These are phyloP conservation scores for Chaetophractus vellerosus DNA, from an alignment of 2,797 vertebrate species.

Conservation along the genomic window DNA sequence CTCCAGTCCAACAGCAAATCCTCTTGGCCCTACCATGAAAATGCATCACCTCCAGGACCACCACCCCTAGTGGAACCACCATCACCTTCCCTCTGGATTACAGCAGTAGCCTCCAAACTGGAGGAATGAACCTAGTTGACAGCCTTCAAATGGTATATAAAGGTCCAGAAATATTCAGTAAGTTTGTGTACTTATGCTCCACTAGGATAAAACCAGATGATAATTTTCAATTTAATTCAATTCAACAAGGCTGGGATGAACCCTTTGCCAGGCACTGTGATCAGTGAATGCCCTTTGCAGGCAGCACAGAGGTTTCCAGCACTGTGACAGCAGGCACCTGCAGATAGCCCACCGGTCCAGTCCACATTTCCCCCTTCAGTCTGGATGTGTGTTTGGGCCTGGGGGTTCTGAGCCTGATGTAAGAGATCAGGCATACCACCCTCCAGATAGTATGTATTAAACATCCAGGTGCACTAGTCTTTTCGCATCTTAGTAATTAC, in stretches of 20 bases:
- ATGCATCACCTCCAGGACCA: neutral
- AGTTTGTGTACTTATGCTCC: neutral
- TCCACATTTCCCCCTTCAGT: neutral
- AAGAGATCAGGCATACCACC: neutral
- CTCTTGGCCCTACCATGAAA: neutral
- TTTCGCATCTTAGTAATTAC: neutral
- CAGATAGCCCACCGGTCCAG: neutral
- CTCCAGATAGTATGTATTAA: neutral
- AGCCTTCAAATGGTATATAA: neutral
- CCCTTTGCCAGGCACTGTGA: neutral
- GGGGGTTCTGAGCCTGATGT: neutral
- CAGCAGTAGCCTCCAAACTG: neutral
- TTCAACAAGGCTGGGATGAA: neutral
- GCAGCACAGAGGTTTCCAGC: neutral
- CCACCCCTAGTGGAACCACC: neutral
- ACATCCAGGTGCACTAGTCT: neutral
- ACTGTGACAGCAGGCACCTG: neutral
- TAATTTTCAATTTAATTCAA: neutral
- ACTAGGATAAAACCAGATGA: neutral
- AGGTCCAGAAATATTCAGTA: neutral
- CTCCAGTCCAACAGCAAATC: neutral
- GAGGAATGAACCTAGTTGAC: neutral
- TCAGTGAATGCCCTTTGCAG: neutral
- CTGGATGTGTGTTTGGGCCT: neutral
- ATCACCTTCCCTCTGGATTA: neutral